Base-by-base conservation (phyloP, 2,797 vertebrate species). In the Notolepis coatsorum region DNA sequence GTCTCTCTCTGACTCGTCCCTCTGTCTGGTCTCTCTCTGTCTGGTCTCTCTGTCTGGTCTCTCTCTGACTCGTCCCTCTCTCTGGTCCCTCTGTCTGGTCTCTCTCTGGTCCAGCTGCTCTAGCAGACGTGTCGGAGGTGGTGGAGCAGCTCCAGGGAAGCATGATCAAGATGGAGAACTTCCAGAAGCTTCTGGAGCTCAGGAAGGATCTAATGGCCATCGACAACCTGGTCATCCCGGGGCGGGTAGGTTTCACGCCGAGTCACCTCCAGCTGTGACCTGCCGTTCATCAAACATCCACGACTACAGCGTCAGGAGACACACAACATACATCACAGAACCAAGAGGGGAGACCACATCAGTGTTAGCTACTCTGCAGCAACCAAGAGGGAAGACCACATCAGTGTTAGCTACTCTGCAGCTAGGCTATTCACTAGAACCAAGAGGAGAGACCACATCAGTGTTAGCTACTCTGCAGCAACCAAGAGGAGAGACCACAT, bases 141-240 rank as follows among this genome's bases (percentile, higher is more conserved):
- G 96, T 95, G 77, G 95, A 94, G 1, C 96, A 95, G 75, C 94
- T 98, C 59, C 95, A 96, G 1, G 91, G 93, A 53, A 94, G 90
- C 47, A 93, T 99, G 86, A 90, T 96, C 84, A 97, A 98, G 90
- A 97, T 96, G 92, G 98, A 99, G 88, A 99, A 99, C 76, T 96
- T 96, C 88, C 97, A 99, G 92, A 99, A 98, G 79, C 92, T 99
- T 2, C 92, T 97, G 41, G 98, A 99, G 79, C 91, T 99, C 68
- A 97, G 96, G 88, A 99, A 98, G 75, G 98, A 99, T 84, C 86
- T 99, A 90, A 93, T 96, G 20, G 95, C 96, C 76, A 88, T 96
- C 3, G 95, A 98, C 92, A 95, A 94, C 91, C 93, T 99, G 13
- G 93, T 95, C 64, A 86, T 91, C 58, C 94, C 95, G 0, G 95